Base-by-base conservation (phyloP, 2,797 vertebrate species). In the Jordanella pulchra region DNA sequence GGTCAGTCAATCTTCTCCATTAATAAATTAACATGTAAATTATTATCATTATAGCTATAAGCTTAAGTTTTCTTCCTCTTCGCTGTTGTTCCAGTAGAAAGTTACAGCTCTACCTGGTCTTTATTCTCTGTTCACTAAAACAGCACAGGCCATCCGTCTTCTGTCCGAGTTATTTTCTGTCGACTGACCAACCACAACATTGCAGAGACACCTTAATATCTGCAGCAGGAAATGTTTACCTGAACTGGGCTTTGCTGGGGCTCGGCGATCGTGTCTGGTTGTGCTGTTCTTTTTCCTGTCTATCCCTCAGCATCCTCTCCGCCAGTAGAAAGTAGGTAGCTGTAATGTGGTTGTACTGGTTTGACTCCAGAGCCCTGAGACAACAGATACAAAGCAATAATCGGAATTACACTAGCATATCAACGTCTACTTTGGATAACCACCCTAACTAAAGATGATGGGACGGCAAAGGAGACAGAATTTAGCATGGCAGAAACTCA, bases 311-410 rank as follows among this genome's bases (percentile, higher is more conserved):
- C 91, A 97, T 97, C 89, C 97, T 94, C 88, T 98, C 97, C 0
- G 97, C 97, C 67, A 98, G 92, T 72, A 98, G 90, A 93, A 97
- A 98, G 91, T 98, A 98, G 2, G 97, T 98, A 69, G 97, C 96
- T 17, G 97, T 98, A 89, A 98, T 98, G 92, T 98, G 97, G 93
- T 98, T 97, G 90, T 98, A 98, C 88, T 97, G 96, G 92, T 98
- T 96, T 15, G 96, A 96, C 91, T 98, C 97, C 93, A 98, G 58
- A 71, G 97, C 96, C 89, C 97, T 98, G 80, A 76, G 63, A 81
- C 13, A 21, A 63, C 0, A 1, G 30, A 63, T 28, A 39, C n/a
- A 71, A 50, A 58, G 42, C 65, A 69, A n/a, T 23, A 68, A 74
- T 55, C 74, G 7, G 72, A 70, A 74, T 73, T 45, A 51, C 44